Conservation (phyloP, 2,113 vertebrate species). For the Vireo altiloquus region DNA sequence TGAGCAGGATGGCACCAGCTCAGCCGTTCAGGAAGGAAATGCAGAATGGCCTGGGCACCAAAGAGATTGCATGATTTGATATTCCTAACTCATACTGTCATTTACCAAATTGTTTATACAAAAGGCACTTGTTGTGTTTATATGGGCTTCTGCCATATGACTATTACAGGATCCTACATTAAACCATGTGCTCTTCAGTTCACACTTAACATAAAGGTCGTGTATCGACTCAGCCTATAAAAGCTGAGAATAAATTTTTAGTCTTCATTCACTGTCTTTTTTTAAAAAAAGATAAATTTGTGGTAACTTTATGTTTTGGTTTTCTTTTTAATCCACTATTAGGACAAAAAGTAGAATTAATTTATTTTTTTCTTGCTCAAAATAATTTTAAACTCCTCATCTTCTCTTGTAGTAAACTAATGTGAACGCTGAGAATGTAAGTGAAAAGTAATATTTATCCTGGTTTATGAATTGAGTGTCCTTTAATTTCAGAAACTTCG, state of each 20-base stretch:
- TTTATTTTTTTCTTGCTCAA: background rate
- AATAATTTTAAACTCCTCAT: background rate
- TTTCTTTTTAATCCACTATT: background rate
- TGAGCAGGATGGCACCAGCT: background rate
- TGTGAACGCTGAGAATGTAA: background rate
- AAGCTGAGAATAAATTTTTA: background rate
- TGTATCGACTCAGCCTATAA: background rate
- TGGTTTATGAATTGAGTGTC: background rate
- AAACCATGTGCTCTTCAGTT: background rate
- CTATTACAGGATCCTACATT: background rate
- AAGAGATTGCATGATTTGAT: background rate
- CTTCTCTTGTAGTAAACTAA: background rate
- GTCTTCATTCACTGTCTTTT: background rate
- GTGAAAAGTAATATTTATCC: background rate
- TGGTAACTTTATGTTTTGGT: background rate
- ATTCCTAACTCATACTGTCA: background rate
- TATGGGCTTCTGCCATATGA: background rate
- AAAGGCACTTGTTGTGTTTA: background rate
- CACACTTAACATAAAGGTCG: background rate
- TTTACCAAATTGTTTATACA: background rate
- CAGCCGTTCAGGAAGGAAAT: accelerated
- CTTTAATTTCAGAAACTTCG: background rate
- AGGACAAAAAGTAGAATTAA: background rate
- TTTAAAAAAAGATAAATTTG: background rate
- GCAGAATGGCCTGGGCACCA: background rate